Evolutionary conservation across 2,888 invertebrate species (phyloP).

Genomic region (Pyrrhia umbra): DNA sequence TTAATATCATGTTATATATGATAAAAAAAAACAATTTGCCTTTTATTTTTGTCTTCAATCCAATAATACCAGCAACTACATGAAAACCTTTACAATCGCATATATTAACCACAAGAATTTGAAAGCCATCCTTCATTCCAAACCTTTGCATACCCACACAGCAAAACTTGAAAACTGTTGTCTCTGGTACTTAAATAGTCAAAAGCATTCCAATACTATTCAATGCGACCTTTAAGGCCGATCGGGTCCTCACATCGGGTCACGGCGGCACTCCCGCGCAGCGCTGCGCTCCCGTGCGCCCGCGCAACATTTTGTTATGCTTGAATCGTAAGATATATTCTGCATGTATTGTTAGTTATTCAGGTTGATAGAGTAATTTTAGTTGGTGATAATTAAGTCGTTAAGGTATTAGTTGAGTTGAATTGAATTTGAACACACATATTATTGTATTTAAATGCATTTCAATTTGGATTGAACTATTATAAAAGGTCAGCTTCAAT

Average conservation of each 20-base stretch:
- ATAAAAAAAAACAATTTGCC: too few relatives aligned
- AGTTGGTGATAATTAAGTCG: constrained; percentile 37
- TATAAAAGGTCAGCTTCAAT: constrained; percentile 10
- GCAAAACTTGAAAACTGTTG: constrained; percentile 48
- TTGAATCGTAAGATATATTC: constrained; percentile 37
- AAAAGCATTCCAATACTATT: constrained; percentile 66
- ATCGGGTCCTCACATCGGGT: constrained; percentile 73
- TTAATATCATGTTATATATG: too few relatives aligned
- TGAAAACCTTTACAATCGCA: constrained; percentile 36
- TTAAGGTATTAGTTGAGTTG: constrained; percentile 25
- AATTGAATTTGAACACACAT: constrained; percentile 18
- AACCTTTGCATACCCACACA: constrained; percentile 26
- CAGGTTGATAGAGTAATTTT: constrained; percentile 45
- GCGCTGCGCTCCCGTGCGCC: constrained; percentile 50
- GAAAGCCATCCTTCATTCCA: constrained; percentile 51
- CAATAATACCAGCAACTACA: constrained; percentile 7
- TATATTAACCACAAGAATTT: constrained; percentile 47
- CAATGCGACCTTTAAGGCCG: constrained; percentile 78
- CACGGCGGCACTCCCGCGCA: constrained; percentile 67
- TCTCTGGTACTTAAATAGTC: constrained; percentile 55
- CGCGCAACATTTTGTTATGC: constrained; percentile 44
- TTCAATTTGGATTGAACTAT: neutral
- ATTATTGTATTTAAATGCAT: constrained; percentile 29
- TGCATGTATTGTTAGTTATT: constrained; percentile 39
- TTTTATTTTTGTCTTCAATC: too few relatives aligned